These are phyloP conservation scores for Cryptomyrus ogoouensis DNA, from an alignment of 2,113 vertebrate species.

Conservation along the genomic window DNA sequence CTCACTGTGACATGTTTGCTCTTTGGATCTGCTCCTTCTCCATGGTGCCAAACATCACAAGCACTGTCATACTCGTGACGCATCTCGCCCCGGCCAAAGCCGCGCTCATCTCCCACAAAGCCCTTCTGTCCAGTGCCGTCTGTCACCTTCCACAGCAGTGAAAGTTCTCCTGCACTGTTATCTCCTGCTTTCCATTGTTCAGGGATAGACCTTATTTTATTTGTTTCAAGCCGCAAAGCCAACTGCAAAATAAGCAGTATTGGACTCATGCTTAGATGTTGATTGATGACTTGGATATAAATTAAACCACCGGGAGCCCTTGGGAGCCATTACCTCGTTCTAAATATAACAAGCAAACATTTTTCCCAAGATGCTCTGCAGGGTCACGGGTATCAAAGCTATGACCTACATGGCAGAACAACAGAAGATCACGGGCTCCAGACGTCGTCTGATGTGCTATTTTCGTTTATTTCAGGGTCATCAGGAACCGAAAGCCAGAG, in stretches of 20 bases:
- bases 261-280: background rate
- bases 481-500: background rate
- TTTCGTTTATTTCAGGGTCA: background rate
- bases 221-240: background rate
- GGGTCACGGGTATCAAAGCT: background rate
- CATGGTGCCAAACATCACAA: background rate
- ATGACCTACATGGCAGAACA: background rate
- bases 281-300: slow-evolving; percentile 1
- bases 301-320: background rate
- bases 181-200: background rate
- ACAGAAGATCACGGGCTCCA: background rate
- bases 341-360: slow-evolving; percentile 3
- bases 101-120: background rate
- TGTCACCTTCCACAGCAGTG: background rate
- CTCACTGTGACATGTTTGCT: background rate
- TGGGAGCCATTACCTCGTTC: background rate
- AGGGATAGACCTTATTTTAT: background rate
- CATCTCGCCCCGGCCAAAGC: background rate
- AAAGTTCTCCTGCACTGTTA: background rate
- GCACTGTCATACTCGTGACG: background rate
- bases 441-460: background rate
- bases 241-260: slow-evolving; percentile 2
- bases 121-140: background rate
- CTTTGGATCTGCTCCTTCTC: background rate
- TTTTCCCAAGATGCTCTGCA: background rate